phyloP scores from a whole-genome alignment of 2,888 invertebrate species.

The Microplitis manilae region DNA sequence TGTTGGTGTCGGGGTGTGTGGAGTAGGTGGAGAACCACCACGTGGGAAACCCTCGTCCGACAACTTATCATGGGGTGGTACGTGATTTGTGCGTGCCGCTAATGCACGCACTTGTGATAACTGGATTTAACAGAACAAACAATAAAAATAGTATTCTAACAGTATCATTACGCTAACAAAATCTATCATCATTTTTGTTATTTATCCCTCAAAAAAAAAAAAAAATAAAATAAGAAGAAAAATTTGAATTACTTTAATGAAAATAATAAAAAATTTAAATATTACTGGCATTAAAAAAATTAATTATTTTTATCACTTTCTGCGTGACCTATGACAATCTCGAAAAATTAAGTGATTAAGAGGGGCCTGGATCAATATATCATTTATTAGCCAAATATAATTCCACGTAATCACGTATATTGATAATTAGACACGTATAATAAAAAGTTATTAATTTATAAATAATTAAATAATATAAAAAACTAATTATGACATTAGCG shows the following conservation, averaged over 20 bases:
- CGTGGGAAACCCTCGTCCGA: conserved; percentile 67
- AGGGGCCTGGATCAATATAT: conserved; percentile 62
- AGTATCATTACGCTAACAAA: not conserved
- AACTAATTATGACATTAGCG: not conserved
- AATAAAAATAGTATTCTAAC: conserved; percentile 35
- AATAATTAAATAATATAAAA: conserved; percentile 17
- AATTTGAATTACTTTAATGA: not conserved
- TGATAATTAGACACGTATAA: not conserved
- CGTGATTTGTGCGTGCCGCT: conserved; percentile 68
- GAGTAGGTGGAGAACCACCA: conserved; percentile 68
- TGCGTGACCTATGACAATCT: conserved; percentile 69
- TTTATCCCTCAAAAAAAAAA: not conserved
- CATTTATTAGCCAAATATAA: not conserved
- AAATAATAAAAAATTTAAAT: too few relatives aligned
- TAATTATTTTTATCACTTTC: conserved; percentile 56
- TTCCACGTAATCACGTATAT: not conserved
- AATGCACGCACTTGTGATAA: conserved; percentile 70
- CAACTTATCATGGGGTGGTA: conserved; percentile 68
- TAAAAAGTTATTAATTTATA: not conserved
- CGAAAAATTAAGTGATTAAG: conserved; percentile 55
- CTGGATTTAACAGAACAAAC: conserved; percentile 55
- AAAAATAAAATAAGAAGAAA: conserved; percentile 7
- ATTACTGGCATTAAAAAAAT: conserved; percentile 15
- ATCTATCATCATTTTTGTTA: too few relatives aligned
- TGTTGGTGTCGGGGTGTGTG: conserved; percentile 69